Conservation (phyloP, 1,140 invertebrate species). For the Proctacanthus coquilletti region DNA sequence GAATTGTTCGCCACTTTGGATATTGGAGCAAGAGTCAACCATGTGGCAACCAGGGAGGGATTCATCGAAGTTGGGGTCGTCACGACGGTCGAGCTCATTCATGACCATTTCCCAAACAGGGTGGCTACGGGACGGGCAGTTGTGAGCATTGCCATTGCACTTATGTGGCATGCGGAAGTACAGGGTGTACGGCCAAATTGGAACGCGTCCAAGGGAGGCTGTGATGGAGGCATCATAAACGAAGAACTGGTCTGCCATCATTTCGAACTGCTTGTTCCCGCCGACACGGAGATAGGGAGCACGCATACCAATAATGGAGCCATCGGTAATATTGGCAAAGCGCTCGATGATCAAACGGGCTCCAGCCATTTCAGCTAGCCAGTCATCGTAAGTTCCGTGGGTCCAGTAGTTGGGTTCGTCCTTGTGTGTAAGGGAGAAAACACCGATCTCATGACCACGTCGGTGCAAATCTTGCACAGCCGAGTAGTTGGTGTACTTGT, state of each 20-base stretch:
- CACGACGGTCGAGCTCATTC: conserved; percentile 83
- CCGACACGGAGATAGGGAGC: conserved; percentile 83
- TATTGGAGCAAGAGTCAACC: conserved; percentile 86
- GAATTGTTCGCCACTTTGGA: conserved; percentile 77
- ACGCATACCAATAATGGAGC: conserved; percentile 73
- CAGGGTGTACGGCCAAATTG: conserved; percentile 90
- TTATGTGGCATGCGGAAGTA: conserved; percentile 92
- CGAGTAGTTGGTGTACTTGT: conserved; percentile 93
- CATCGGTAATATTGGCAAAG: conserved; percentile 83
- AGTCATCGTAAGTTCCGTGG: conserved; percentile 74
- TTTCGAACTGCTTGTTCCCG: conserved; percentile 88
- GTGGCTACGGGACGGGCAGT: conserved; percentile 77
- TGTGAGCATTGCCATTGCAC: conserved; percentile 84
- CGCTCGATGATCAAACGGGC: conserved; percentile 70
- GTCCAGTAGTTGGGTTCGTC: conserved; percentile 82
- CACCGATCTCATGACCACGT: conserved; percentile 82
- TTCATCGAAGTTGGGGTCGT: conserved; percentile 82
- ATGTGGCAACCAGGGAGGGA: conserved; percentile 84
- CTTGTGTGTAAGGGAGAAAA: conserved; percentile 87
- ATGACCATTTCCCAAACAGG: conserved; percentile 94
- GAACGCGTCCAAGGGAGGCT: conserved; percentile 69
- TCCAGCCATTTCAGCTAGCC: conserved; percentile 93
- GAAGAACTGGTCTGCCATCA: conserved; percentile 92
- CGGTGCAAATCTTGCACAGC: conserved; percentile 83
- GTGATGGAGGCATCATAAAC: conserved; percentile 90